A percentile compares a stretch with the other conserved stretches of the same genome.
These are phyloP conservation scores for Nyctibius grandis DNA, from an alignment of 2,797 vertebrate species.

Conservation along the genomic window DNA sequence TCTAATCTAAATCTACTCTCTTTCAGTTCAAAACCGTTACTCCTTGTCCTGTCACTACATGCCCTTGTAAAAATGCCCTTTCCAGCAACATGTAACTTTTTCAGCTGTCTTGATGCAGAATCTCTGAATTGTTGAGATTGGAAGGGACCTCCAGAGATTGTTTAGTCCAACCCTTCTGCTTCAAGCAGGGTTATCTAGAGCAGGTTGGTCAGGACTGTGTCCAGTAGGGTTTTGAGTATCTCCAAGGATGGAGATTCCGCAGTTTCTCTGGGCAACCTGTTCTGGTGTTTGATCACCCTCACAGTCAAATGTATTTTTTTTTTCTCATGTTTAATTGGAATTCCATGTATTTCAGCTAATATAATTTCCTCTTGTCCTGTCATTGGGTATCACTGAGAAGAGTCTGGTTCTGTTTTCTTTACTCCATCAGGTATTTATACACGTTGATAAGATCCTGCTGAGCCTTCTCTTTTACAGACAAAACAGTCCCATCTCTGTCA, in stretches of 20 bases:
- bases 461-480: background rate
- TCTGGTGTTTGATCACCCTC: background rate
- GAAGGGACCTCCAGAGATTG: background rate
- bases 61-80: too few species aligned
- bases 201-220: background rate
- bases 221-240: background rate
- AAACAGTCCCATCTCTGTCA: background rate
- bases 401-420: background rate
- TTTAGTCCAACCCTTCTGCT: background rate
- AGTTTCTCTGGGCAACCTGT: background rate
- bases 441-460: background rate
- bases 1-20: too few species aligned
- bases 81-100: background rate
- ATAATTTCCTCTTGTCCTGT: background rate
- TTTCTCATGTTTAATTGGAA: background rate
- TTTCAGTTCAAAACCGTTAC: too few species aligned
- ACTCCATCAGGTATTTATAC: background rate
- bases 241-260: background rate
- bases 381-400: background rate
- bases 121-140: background rate
- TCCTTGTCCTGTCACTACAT: too few species aligned
- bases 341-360: background rate
- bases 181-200: background rate
- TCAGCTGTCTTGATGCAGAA: background rate
- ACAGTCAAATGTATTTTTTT: background rate